Evolutionary conservation across 2,888 invertebrate genomes (phyloP), one percentile per base, ranked within the genome.

Genomic region (Drosophila borborema): DNA sequence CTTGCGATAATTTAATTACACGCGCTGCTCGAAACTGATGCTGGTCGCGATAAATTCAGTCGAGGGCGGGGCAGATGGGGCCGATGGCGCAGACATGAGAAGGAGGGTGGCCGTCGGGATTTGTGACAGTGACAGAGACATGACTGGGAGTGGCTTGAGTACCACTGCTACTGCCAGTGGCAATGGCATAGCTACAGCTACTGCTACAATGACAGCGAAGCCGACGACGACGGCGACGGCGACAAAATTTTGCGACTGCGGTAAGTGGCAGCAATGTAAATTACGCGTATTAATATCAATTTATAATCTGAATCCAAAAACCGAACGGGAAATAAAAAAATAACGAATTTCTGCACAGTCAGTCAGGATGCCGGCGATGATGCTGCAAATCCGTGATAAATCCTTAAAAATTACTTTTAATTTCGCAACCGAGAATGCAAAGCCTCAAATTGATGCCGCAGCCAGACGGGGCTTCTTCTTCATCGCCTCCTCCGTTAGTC

Each of bases 381-480:
- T 80, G 77, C 74, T 77, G 79, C 79, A 84, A 82, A 85, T 85
- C 85, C 79, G 72, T 79, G 82, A 81, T 82, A 84, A 85, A 85
- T 85, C 84, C 85, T 82, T 79, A 85, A 85, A 81, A 82, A 84
- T 84, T 84, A 82, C 82, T 82, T 82, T 84, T 84, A 84, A 84
- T 84, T 81, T 84, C 69, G 76, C 75, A 67, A 59, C 81, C 40
- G 46, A 72, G 71, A 74, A 77, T 68, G 77, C 76, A 82, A 72
- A 84, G 84, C 85, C 75, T 70, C 64, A 62, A 74, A 79, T 80
- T 79, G 80, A 81, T 74, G 81, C 74, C 78, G 54, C 41, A 36
- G 70, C 63, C 66, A 59, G 61, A 53, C 64, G 43, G 12, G 23
- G 20, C 53, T 36, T 20, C 54, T 28, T 40, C 38, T n/a, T 4